phyloP scores from a whole-genome alignment of 1,140 invertebrate genomes.

The Papilio helenus region DNA sequence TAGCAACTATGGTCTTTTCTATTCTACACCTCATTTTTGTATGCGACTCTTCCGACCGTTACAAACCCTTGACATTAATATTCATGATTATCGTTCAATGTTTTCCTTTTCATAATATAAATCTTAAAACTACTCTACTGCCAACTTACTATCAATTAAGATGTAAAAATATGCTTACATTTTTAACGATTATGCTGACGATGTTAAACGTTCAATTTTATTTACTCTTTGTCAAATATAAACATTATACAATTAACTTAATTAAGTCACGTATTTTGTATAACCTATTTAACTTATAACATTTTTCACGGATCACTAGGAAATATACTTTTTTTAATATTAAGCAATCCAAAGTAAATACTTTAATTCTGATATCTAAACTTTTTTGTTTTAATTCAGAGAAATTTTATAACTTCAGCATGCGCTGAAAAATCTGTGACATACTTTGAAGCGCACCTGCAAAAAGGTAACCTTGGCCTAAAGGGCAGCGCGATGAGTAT shows the following conservation, averaged over 20 bases:
- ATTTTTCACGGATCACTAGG: neutral
- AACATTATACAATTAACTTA: conserved; percentile 11
- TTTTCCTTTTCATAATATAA: conserved; percentile 11
- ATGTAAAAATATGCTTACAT: neutral
- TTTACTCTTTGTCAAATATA: neutral
- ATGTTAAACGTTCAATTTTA: conserved; percentile 4
- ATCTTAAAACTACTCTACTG: neutral
- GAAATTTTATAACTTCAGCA: neutral
- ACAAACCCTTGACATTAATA: conserved; percentile 16
- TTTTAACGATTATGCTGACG: neutral
- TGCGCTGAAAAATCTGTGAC: conserved; percentile 8
- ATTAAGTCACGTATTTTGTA: conserved; percentile 21
- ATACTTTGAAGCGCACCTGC: conserved; percentile 7
- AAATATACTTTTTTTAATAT: neutral
- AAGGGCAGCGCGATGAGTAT: conserved; percentile 20
- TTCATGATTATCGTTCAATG: conserved; percentile 11
- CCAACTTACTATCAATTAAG: conserved; percentile 9
- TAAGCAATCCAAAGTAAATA: neutral
- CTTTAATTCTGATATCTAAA: too few species aligned
- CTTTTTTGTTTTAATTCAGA: neutral
- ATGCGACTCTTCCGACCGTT: conserved; percentile 21
- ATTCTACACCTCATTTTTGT: conserved; percentile 39
- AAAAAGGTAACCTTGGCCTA: conserved; percentile 25
- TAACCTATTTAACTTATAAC: neutral
- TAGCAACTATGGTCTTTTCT: conserved; percentile 44